Conservation (phyloP, 2,797 vertebrate species). For the Graptemys geographica region DNA sequence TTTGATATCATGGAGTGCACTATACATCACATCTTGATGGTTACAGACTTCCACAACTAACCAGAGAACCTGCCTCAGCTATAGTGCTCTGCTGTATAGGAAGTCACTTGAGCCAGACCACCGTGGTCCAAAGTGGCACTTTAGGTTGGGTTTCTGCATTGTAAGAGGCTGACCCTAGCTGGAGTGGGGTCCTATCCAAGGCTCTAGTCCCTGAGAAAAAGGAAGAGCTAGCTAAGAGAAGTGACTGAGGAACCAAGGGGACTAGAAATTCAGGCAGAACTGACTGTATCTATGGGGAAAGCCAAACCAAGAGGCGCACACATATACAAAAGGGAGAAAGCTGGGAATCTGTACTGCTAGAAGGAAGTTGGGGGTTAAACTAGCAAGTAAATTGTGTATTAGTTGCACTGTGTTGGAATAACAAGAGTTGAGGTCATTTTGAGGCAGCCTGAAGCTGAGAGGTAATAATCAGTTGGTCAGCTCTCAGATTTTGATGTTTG, state of each 20-base stretch:
- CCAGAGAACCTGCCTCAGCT: background rate
- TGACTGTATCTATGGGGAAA: background rate
- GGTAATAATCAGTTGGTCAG: background rate
- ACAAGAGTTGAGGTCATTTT: background rate
- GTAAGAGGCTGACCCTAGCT: background rate
- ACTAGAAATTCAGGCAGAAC: background rate
- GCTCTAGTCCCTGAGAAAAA: background rate
- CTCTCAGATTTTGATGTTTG: background rate
- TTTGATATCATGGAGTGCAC: too few relatives aligned
- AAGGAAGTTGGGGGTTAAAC: background rate
- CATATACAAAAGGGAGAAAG: background rate
- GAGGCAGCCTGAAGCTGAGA: background rate
- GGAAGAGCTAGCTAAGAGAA: background rate
- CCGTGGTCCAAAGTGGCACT: background rate
- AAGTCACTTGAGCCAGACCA: background rate
- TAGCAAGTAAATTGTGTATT: background rate
- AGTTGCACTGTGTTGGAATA: background rate
- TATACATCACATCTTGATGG: too few relatives aligned
- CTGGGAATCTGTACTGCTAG: too few relatives aligned
- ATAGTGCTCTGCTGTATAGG: background rate
- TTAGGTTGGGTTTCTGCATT: background rate
- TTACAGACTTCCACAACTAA: background rate
- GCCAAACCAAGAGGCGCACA: background rate
- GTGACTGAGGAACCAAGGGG: background rate
- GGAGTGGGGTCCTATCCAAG: background rate